Conservation (phyloP, 2,113 vertebrate genomes). For the Xenus cinereus region DNA sequence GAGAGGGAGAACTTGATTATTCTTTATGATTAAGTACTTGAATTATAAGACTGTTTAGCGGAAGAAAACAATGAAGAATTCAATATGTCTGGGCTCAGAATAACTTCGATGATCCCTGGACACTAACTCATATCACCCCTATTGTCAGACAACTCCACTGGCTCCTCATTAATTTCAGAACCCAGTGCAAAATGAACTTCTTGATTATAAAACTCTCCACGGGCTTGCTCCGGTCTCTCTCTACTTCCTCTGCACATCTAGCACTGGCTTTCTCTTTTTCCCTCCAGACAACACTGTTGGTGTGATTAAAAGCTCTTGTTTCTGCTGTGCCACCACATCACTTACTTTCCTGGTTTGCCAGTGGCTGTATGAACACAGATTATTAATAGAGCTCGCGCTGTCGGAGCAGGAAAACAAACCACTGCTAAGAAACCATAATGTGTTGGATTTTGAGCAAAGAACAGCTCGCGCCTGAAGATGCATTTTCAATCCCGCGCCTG, state of each 20-base stretch:
- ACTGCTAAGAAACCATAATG: background rate
- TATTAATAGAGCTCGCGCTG: constrained; percentile 62
- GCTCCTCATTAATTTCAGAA: constrained; percentile 64
- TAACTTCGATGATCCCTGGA: constrained; percentile 43
- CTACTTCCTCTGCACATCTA: constrained; percentile 39
- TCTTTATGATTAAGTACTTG: constrained; percentile 55
- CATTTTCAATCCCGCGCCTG: background rate
- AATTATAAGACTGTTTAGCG: constrained; percentile 45
- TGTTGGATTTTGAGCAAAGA: constrained; percentile 26
- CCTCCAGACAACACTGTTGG: constrained; percentile 62
- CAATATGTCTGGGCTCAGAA: constrained; percentile 25
- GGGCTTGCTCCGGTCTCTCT: constrained; percentile 33
- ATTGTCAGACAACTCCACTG: constrained; percentile 49
- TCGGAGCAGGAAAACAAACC: constrained; percentile 48
- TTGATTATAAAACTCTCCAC: constrained; percentile 58
- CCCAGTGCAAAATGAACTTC: constrained; percentile 50
- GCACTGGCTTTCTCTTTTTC: constrained; percentile 42
- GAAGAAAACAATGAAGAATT: constrained; percentile 47
- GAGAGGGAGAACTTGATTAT: constrained; percentile 19
- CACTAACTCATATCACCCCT: constrained; percentile 16
- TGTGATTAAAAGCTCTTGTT: constrained; percentile 74
- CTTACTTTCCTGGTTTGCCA: constrained; percentile 64
- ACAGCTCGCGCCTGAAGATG: constrained; percentile 14
- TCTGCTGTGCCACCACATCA: constrained; percentile 58
- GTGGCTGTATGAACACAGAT: constrained; percentile 59